These are phyloP conservation scores for Okamejei kenojei DNA, from an alignment of 2,797 vertebrate genomes.

Conservation along the genomic window DNA sequence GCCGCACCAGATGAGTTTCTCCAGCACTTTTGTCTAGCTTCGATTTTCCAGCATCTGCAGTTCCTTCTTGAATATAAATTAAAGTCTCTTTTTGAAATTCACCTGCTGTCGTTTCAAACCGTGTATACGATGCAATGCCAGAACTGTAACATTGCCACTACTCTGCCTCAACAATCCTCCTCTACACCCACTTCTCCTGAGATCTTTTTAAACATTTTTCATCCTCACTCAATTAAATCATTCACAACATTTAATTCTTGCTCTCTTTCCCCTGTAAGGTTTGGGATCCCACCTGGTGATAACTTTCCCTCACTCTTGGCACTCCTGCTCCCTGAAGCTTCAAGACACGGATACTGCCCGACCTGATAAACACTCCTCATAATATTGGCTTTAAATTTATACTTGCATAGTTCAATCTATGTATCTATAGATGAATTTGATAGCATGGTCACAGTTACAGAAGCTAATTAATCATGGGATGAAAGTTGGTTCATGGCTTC, in stretches of 20 bases:
- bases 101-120: neutral
- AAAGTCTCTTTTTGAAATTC: too few species aligned
- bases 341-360: too few species aligned
- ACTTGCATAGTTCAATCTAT: neutral
- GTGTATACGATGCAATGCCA: neutral
- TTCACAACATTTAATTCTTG: neutral
- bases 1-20: too few species aligned
- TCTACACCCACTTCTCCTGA: neutral
- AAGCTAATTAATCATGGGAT: neutral
- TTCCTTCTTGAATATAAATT: too few species aligned
- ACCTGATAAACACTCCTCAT: too few species aligned
- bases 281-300: neutral
- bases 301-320: neutral
- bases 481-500: neutral
- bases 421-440: neutral
- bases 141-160: neutral
- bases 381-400: neutral
- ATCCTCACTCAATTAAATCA: neutral
- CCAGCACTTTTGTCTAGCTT: too few species aligned
- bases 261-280: neutral
- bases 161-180: neutral
- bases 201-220: neutral
- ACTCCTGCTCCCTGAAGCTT: neutral
- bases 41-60: too few species aligned
- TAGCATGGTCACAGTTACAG: neutral